These are phyloP conservation scores for Conchocele bisecta DNA, from an alignment of 2,888 invertebrate species.

Conservation along the genomic window DNA sequence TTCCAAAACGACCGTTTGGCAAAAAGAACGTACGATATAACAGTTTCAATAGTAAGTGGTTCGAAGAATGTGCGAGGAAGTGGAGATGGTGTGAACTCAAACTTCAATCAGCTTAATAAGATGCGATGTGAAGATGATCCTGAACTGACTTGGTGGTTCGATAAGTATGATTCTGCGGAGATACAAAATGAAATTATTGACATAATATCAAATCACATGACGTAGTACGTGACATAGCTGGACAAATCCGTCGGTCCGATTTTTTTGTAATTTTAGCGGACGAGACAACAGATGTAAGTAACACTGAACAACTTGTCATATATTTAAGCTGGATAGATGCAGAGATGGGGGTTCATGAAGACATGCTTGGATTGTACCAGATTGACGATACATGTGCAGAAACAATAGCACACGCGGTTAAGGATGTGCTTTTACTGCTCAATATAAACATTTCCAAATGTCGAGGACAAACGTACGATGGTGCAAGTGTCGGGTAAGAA, in stretches of 20 bases:
- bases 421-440: constrained; percentile 30
- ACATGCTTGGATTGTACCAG: constrained; percentile 45
- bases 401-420: constrained; percentile 19
- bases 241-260: not conserved
- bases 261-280: constrained; percentile 35
- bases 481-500: constrained; percentile 21
- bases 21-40: no score
- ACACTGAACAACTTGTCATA: constrained; percentile 49
- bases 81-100: constrained; percentile 18
- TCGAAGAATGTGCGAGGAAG: no score
- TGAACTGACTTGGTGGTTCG: constrained; percentile 37
- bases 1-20: no score
- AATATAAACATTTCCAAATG: constrained; percentile 31
- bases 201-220: constrained; percentile 38
- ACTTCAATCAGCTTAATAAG: constrained; percentile 42
- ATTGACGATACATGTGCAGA: constrained; percentile 20
- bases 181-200: constrained; percentile 53
- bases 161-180: constrained; percentile 40
- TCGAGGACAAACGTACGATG: constrained; percentile 42
- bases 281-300: constrained; percentile 47
- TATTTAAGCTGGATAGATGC: constrained; percentile 45
- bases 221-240: constrained; percentile 27
- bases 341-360: constrained; percentile 39
- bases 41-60: no score
- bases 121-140: constrained; percentile 26